phyloP scores from a whole-genome alignment of 2,888 invertebrate species.

The Stenotaenia linearis region DNA sequence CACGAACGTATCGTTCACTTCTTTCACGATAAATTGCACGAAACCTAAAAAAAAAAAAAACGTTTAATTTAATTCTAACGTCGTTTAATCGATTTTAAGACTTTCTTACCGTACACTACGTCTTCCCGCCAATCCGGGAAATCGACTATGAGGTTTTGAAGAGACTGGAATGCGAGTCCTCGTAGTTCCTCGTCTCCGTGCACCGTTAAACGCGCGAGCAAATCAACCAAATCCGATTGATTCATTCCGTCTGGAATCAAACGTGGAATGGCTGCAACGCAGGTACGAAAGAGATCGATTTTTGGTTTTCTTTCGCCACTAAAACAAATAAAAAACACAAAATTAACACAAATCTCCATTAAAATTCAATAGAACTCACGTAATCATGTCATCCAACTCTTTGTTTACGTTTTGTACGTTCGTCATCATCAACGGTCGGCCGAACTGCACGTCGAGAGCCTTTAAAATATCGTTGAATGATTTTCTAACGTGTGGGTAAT shows the following conservation, averaged over 20 bases:
- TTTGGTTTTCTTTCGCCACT: slow-evolving; percentile 92
- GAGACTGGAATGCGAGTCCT: slow-evolving; percentile 85
- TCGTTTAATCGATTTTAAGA: background rate
- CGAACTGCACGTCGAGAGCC: slow-evolving; percentile 91
- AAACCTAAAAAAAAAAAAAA: slow-evolving; percentile 61
- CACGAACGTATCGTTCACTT: slow-evolving; percentile 82
- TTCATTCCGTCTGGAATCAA: slow-evolving; percentile 97
- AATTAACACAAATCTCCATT: background rate
- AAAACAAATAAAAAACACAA: slow-evolving; percentile 37
- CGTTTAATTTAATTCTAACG: background rate
- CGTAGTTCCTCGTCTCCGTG: slow-evolving; percentile 98
- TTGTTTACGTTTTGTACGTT: slow-evolving; percentile 93
- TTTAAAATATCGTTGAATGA: slow-evolving; percentile 93
- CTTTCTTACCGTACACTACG: slow-evolving; percentile 60
- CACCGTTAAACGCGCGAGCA: slow-evolving; percentile 86
- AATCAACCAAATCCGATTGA: slow-evolving; percentile 85
- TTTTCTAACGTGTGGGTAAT: slow-evolving; percentile 90
- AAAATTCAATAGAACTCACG: slow-evolving; percentile 44
- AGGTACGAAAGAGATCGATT: slow-evolving; percentile 95
- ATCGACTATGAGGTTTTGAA: slow-evolving; percentile 91
- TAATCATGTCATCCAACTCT: slow-evolving; percentile 83
- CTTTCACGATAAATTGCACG: slow-evolving; percentile 88
- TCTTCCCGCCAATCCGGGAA: slow-evolving; percentile 97
- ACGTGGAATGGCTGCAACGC: slow-evolving; percentile 96
- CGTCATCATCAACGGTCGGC: slow-evolving; percentile 93